Percentiles rank a stretch among this genome's conserved stretches.
Conservation (phyloP, 2,888 invertebrate species). For the Trachelus tabidus region DNA sequence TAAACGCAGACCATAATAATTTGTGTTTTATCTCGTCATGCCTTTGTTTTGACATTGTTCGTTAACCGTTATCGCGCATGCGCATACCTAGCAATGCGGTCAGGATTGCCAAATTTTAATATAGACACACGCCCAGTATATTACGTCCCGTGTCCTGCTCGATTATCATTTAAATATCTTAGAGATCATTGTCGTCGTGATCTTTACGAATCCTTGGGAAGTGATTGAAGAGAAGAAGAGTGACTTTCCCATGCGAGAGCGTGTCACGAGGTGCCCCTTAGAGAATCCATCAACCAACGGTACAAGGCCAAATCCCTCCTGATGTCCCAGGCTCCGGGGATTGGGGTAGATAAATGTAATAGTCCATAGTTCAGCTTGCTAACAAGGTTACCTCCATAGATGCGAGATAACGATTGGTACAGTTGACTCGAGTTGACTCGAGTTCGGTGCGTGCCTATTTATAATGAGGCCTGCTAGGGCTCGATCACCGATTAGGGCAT, state of each 20-base stretch:
- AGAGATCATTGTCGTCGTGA: background rate
- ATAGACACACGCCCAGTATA: background rate
- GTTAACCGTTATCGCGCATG: slow-evolving; percentile 13
- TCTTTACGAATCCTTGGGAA: background rate
- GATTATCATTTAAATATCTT: background rate
- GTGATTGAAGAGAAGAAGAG: background rate
- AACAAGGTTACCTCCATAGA: slow-evolving; percentile 54
- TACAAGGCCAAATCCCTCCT: slow-evolving; percentile 38
- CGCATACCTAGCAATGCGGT: background rate
- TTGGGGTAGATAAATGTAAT: slow-evolving; percentile 55
- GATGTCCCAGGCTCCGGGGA: slow-evolving; percentile 41
- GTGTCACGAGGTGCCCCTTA: slow-evolving; percentile 41
- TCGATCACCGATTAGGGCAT: slow-evolving; percentile 61
- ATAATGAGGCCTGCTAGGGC: slow-evolving; percentile 52
- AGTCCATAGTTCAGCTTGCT: slow-evolving; percentile 56
- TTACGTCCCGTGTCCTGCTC: background rate
- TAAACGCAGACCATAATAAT: slow-evolving; percentile 51
- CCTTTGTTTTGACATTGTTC: slow-evolving; percentile 24
- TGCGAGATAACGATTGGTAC: slow-evolving; percentile 44
- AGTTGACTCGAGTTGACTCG: slow-evolving; percentile 19
- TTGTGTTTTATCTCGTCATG: slow-evolving; percentile 43
- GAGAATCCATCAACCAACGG: slow-evolving; percentile 49
- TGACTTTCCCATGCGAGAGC: slow-evolving; percentile 33
- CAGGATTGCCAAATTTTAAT: background rate
- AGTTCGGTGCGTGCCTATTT: slow-evolving; percentile 32